A percentile compares a stretch with the other conserved stretches of the same genome.
Evolutionary conservation across 2,113 vertebrate species (phyloP).

Genomic region (Brachyistius frenatus): DNA sequence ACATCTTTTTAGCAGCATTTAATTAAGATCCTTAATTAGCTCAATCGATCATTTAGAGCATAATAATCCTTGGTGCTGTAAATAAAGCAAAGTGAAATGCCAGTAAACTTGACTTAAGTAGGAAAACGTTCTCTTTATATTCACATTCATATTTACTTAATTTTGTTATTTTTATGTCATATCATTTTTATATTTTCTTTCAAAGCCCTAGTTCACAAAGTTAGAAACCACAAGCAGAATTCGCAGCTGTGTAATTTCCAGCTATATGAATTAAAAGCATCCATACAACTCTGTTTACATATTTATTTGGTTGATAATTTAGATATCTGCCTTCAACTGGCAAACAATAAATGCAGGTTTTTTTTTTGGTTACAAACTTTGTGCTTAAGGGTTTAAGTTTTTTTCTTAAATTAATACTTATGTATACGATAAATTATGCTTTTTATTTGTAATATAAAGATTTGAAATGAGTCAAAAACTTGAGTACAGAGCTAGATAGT

Average conservation of each 20-base stretch:
- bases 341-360: too few species aligned
- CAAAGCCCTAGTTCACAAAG: slow-evolving; percentile 18
- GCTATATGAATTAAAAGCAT: slow-evolving; percentile 2
- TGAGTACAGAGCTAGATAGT: neutral
- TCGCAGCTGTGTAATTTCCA: neutral
- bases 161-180: slow-evolving; percentile 38
- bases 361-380: neutral
- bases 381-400: slow-evolving; percentile 29
- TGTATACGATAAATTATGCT: slow-evolving; percentile 41
- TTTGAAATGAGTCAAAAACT: slow-evolving; percentile 17
- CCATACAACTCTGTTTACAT: slow-evolving; percentile 14
- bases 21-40: neutral
- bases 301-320: slow-evolving; percentile 45
- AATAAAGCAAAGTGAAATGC: slow-evolving; percentile 37
- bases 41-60: slow-evolving; percentile 12
- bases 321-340: neutral
- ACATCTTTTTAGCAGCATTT: slow-evolving; percentile 4
- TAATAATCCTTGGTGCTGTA: slow-evolving; percentile 49
- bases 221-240: neutral
- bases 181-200: slow-evolving; percentile 39
- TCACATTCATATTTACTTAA: slow-evolving; percentile 53
- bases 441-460: slow-evolving; percentile 37
- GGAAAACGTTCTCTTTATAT: slow-evolving; percentile 40
- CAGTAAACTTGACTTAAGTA: slow-evolving; percentile 36
- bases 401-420: slow-evolving; percentile 13